phyloP scores from a whole-genome alignment of 2,797 vertebrate genomes.

The Vultur gryphus region DNA sequence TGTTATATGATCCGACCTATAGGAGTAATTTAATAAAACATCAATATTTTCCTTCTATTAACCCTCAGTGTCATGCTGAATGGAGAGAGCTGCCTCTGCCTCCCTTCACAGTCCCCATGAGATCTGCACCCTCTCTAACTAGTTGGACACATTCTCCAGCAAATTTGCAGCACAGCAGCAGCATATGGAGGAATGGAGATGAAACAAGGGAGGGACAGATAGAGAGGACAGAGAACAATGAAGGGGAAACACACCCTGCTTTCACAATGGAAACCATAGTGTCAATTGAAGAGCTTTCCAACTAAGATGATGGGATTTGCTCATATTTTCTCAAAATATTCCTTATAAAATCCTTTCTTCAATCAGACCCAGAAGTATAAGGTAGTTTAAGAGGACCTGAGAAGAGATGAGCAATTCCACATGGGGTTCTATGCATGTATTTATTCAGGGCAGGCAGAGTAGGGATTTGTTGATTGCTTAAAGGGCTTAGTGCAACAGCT shows the following conservation, averaged over 20 bases:
- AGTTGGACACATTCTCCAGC: neutral
- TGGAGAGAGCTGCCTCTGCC: conserved; percentile 53
- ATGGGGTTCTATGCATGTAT: conserved; percentile 5
- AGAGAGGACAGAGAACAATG: neutral
- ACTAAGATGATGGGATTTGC: neutral
- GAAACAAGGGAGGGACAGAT: neutral
- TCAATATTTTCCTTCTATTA: conserved; percentile 82
- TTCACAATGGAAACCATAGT: neutral
- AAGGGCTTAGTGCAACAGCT: conserved; percentile 52
- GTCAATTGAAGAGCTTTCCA: neutral
- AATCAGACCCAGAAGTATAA: neutral
- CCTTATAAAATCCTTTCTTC: neutral
- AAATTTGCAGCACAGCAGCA: neutral
- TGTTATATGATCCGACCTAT: conserved; percentile 74
- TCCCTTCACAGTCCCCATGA: neutral
- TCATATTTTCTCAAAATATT: neutral
- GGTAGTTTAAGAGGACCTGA: neutral
- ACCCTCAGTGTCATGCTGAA: conserved; percentile 59
- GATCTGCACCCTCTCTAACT: neutral
- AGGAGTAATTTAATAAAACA: conserved; percentile 80
- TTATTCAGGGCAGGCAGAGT: neutral
- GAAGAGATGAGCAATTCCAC: conserved; percentile 25
- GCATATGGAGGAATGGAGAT: neutral
- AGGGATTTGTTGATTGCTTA: conserved; percentile 41
- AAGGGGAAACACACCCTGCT: neutral